Base-by-base conservation (phyloP, 2,888 invertebrate genomes). In the Octodonta nipae region DNA sequence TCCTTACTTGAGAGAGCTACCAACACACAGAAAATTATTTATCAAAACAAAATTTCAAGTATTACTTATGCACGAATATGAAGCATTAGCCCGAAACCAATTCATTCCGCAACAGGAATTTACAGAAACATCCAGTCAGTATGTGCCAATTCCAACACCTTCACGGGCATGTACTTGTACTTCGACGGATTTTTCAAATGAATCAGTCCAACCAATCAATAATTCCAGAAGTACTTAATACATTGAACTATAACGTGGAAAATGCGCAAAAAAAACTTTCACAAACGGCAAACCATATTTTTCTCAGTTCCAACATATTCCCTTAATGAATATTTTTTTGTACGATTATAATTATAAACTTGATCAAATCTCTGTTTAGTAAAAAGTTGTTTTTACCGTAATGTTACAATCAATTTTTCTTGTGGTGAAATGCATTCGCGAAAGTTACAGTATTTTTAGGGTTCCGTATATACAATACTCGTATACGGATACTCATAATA, bases 11-110 rank as follows among this genome's bases (percentile, higher is more conserved):
- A 20, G n/a, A 20, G 7, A 20, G n/a, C 20, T 20, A 20, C 20
- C 20, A 20, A 20, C n/a, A 7, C 20, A 20, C 20, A 20, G 20
- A n/a, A 20, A 20, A 20, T 20, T 20, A 20, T 20, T 20, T 20
- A 20, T 20, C n/a, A 6, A n/a, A 20, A 20, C 20, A 20, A 20
- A 20, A n/a, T 20, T 20, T 20, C 20, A 20, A n/a, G 20, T 7
- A 20, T n/a, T 20, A 20, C 20, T 20, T 20, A 20, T 20, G 20
- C 20, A 20, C n/a, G 20, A 20, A 20, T 20, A 20, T 20, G 20
- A 20, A 20, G 20, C 20, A 20, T 20, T 20, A 20, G 6, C 20
- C n/a, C 20, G n/a, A 20, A 20, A 20, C 20, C 20, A 20, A 20
- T 20, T 7, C n/a, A 20, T 20, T 20, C 20, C 20, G 6, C 7